These are phyloP conservation scores for Varanus komodoensis DNA, from an alignment of 2,113 vertebrate species.

Conservation along the genomic window DNA sequence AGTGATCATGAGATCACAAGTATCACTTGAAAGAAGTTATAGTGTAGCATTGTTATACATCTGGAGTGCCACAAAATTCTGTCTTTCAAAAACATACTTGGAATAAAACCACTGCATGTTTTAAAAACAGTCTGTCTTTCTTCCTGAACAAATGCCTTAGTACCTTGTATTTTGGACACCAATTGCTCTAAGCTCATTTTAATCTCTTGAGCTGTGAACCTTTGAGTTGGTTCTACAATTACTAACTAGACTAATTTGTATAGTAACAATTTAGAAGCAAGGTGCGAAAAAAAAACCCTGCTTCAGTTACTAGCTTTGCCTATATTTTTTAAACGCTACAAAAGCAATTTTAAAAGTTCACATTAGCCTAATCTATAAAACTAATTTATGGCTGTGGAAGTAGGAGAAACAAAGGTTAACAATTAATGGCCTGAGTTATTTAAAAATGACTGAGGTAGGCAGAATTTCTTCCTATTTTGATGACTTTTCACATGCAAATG, in stretches of 20 bases:
- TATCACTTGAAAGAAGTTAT: neutral
- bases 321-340: conserved; percentile 71
- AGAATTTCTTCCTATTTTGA: conserved; percentile 74
- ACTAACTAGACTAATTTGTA: conserved; percentile 47
- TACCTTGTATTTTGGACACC: neutral
- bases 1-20: conserved; percentile 4
- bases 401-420: conserved; percentile 80
- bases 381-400: conserved; percentile 79
- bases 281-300: conserved; percentile 39
- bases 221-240: conserved; percentile 34
- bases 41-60: neutral
- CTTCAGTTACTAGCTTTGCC: conserved; percentile 37
- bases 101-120: neutral
- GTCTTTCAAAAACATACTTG: neutral
- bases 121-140: conserved; percentile 6
- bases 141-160: conserved; percentile 27
- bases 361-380: conserved; percentile 84
- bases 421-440: conserved; percentile 79
- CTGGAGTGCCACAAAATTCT: neutral
- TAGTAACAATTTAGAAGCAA: conserved; percentile 49
- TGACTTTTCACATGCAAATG: conserved; percentile 76
- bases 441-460: conserved; percentile 79
- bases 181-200: conserved; percentile 22
- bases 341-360: conserved; percentile 83
- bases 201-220: conserved; percentile 48